Percentiles rank a stretch among this genome's conserved stretches.
These are phyloP conservation scores for Caenorhabditis sulstoni DNA, from an alignment of 2,888 invertebrate genomes.

Conservation along the genomic window DNA sequence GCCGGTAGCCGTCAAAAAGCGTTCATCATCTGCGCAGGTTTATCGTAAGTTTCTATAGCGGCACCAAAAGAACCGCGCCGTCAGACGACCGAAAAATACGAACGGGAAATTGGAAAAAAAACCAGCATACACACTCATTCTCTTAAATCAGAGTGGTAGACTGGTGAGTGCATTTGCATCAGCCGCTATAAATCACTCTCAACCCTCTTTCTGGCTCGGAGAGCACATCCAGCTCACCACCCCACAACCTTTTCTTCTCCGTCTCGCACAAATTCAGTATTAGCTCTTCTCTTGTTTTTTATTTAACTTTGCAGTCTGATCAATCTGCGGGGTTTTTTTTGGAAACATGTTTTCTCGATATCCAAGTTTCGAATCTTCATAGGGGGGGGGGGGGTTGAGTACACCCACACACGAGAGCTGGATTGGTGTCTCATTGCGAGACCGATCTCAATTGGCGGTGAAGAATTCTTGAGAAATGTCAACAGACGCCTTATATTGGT, in stretches of 20 bases:
- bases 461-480: constrained; percentile 59
- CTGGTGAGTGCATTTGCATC: constrained; percentile 7
- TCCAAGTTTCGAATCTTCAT: too few relatives aligned
- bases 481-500: constrained; percentile 55
- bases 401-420: too few relatives aligned
- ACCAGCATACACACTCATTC: not conserved
- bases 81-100: too few relatives aligned
- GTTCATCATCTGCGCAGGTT: constrained; percentile 43
- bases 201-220: not conserved
- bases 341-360: too few relatives aligned
- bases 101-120: not conserved
- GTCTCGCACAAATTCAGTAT: not conserved
- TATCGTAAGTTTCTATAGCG: constrained; percentile 49
- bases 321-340: too few relatives aligned
- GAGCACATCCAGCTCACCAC: not conserved
- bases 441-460: constrained; percentile 40
- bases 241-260: not conserved
- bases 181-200: constrained; percentile 5
- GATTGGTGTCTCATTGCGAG: constrained; percentile 21
- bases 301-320: too few relatives aligned
- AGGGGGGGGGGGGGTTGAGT: too few relatives aligned
- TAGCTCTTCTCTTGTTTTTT: constrained; percentile 1
- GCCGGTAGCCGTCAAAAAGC: constrained; percentile 55
- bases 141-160: not conserved
- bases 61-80: too few relatives aligned